Evolutionary conservation across 2,113 vertebrate genomes (phyloP).

Genomic region (Atrichornis clamosus): DNA sequence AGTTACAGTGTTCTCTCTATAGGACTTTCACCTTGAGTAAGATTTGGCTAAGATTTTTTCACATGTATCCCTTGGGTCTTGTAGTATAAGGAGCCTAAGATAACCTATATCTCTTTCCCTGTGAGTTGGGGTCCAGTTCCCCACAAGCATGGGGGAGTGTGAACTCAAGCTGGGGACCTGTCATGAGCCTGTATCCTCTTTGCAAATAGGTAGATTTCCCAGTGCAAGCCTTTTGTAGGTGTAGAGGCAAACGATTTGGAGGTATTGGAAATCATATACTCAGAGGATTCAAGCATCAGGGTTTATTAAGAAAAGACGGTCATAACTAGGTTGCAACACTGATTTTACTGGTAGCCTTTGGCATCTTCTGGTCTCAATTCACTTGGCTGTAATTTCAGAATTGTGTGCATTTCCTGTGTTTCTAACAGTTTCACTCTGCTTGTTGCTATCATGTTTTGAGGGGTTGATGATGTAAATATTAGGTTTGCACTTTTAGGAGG

Average conservation of each 20-base stretch:
- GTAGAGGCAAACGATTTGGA: neutral
- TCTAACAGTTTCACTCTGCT: neutral
- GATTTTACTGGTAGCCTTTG: neutral
- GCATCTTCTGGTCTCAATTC: neutral
- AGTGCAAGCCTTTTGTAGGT: neutral
- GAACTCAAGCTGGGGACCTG: fast-evolving
- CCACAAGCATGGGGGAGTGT: fast-evolving
- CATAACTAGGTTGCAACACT: neutral
- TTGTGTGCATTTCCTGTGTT: neutral
- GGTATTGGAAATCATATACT: neutral
- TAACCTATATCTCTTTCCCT: neutral
- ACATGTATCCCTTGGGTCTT: neutral
- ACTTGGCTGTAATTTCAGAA: neutral
- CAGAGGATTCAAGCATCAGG: neutral
- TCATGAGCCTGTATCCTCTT: neutral
- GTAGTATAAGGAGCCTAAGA: neutral
- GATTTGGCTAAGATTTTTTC: neutral
- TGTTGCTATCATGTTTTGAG: neutral
- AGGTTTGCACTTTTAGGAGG: neutral
- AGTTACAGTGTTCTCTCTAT: neutral
- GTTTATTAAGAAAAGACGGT: neutral
- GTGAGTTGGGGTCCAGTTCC: neutral
- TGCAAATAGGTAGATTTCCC: neutral
- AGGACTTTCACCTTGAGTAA: neutral
- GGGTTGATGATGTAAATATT: neutral